Evolutionary conservation across 1,140 invertebrate species (phyloP).

Genomic region (Megalonaias nervosa): DNA sequence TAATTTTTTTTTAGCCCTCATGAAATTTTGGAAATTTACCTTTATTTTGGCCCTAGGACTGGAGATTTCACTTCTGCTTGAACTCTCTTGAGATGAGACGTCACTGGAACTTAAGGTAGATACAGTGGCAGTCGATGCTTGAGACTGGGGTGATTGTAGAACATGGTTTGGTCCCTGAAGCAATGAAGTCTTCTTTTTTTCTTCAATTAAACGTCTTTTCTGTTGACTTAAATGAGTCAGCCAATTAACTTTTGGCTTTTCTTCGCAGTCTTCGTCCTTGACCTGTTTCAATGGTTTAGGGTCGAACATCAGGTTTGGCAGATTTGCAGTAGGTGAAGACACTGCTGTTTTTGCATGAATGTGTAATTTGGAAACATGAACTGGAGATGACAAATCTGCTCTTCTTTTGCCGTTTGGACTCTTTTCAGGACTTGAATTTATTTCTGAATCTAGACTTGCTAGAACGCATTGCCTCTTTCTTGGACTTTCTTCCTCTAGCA

Average conservation of each 20-base stretch:
- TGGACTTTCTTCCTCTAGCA: constrained; percentile 5
- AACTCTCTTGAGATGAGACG: no score
- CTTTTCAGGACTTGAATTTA: constrained; percentile 18
- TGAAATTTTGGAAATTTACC: no score
- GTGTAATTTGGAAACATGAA: neutral
- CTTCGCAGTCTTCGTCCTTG: neutral
- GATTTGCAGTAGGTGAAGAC: constrained; percentile 31
- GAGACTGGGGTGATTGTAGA: no score
- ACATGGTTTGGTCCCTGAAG: no score
- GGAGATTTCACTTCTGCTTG: no score
- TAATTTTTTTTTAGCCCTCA: no score
- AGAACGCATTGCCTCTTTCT: neutral
- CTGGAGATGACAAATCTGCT: constrained; percentile 9
- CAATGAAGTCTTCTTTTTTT: no score
- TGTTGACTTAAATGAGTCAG: constrained; percentile 27
- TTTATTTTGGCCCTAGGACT: no score
- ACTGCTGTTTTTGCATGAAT: neutral
- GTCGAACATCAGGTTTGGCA: constrained; percentile 29
- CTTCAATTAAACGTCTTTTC: neutral
- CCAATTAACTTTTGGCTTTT: constrained; percentile 20
- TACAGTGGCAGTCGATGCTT: no score
- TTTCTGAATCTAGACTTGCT: constrained; percentile 11
- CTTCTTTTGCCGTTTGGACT: neutral
- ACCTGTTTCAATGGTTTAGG: neutral
- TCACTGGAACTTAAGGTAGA: no score